Evolutionary conservation across 2,888 invertebrate genomes (phyloP), one percentile per base, ranked within the genome.

Genomic region (Mylabris sibirica): DNA sequence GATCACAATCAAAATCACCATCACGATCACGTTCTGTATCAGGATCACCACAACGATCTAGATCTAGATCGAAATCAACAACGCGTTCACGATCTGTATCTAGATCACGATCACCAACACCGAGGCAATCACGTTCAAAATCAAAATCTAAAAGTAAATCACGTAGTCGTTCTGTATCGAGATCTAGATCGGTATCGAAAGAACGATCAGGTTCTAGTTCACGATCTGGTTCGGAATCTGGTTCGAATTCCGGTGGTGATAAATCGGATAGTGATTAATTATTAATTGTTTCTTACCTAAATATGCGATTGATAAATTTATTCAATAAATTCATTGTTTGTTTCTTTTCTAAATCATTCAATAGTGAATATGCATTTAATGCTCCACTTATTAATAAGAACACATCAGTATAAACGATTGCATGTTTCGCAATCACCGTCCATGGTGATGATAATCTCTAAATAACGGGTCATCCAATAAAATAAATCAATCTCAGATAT

Each of bases 361-460:
- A 80, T 0, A 90, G 82, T 60, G 87, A 86, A 79, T 87, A 84
- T 0, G 89, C 87, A 75, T 88, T 88, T 20, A 90, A 78, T 68
- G 89, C 87, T 1, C 90, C 90, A 72, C 90, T 90, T 17, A 90
- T 82, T 68, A 89, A 85, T 17, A 90, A 82, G 76, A 90, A 90
- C 60, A 88, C 87, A 79, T 90, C 90, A 0, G 90, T 90, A 79
- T 90, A 90, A 20, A 90, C 82, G 17, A 89, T 89, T 0, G 90
- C 89, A 3, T 89, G 89, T 41, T 90, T 85, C 6, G 89, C 89
- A 2, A 89, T 80, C 0, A 89, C 87, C 0, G 89, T 87, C 89
- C 90, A 90, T 0, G 88, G 87, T 86, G 86, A 76, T 41, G 80
- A 77, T 57, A 84, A 78, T 26, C 71, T 76, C 85, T 85, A 30